Percentiles rank a stretch among this genome's conserved stretches.
phyloP scores from a whole-genome alignment of 30 jellyfish, hydroid and myxozoan species.

The Aurelia sp. region DNA sequence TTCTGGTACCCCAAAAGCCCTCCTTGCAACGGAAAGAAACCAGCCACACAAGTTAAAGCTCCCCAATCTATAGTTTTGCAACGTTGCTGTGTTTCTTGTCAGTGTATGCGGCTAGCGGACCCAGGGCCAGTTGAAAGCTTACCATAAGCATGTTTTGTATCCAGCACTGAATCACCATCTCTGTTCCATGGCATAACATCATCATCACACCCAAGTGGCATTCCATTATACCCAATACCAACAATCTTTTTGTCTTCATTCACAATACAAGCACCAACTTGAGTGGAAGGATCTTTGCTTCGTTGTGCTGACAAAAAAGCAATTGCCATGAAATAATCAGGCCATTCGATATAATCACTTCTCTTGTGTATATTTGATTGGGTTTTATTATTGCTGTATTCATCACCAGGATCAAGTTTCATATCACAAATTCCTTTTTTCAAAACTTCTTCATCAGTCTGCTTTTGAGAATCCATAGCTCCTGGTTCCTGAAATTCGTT shows the following conservation, averaged over 20 bases:
- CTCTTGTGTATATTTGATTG: conserved; percentile 46
- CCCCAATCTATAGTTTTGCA: no score
- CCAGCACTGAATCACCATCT: conserved; percentile 74
- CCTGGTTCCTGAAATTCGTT: no score
- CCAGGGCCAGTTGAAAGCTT: neutral
- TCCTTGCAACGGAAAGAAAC: no score
- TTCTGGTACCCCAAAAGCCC: no score
- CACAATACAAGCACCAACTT: conserved; percentile 99
- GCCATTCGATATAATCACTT: conserved; percentile 86
- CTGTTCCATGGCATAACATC: conserved; percentile 97
- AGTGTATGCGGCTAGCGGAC: no score
- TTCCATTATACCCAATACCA: conserved; percentile 98
- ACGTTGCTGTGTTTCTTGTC: no score
- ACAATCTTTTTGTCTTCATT: conserved; percentile 85
- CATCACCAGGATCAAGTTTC: neutral
- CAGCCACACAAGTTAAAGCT: no score
- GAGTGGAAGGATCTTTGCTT: conserved; percentile 97
- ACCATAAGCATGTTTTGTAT: conserved; percentile 93
- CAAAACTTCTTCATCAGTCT: neutral
- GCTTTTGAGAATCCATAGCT: no score
- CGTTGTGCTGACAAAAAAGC: conserved; percentile 98
- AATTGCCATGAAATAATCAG: conserved; percentile 93
- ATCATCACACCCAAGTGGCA: conserved; percentile 99
- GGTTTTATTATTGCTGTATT: neutral
- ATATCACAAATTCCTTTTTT: neutral